Base-by-base conservation (phyloP, 2,797 vertebrate genomes). In the Notolabrus celidotus region DNA sequence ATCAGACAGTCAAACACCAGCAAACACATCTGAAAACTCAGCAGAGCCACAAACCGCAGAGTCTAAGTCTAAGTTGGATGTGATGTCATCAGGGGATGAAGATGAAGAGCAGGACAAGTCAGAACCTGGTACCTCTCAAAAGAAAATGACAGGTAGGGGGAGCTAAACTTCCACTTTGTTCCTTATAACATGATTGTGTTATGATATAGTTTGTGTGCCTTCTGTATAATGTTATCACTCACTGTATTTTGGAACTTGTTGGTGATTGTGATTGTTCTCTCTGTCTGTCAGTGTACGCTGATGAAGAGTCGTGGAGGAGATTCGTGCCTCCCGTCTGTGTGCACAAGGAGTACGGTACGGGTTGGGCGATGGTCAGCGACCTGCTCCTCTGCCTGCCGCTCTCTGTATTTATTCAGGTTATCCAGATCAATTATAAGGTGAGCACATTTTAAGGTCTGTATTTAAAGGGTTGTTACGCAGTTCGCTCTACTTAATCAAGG, bases 401-500 rank as follows among this genome's bases (percentile, higher is more conserved):
- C 36, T 99, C 97, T 5, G 10, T 98, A 85, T 98, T 97, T 59
- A 55, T 97, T 46, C 96, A 99, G 89, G 90, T 98, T 49, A 92
- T 96, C 1, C 97, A 98, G 94, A 92, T 99, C 85, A 98, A 95
- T 89, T 97, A 97, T 78, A 93, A 96, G 96, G 98, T 99, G 92
- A 11, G 82, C 52, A 4, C 34, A 38, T 23, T 5, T 1, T 52
- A 42, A 5, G 33, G n/a, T n/a, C n/a, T n/a, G n/a, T 34, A 10
- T 9, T 33, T 34, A 33, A 9, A 8, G 33, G 27, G 6, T 27
- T 27, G 3, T 27, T 27, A n/a, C n/a, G n/a, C n/a, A n/a, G n/a
- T n/a, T n/a, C n/a, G n/a, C n/a, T n/a, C n/a, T n/a, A n/a, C n/a
- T n/a, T n/a, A n/a, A n/a, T n/a, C n/a, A n/a, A n/a, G n/a, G n/a